Base-by-base conservation (phyloP, 2,113 vertebrate genomes). In the Galemys pyrenaicus region DNA sequence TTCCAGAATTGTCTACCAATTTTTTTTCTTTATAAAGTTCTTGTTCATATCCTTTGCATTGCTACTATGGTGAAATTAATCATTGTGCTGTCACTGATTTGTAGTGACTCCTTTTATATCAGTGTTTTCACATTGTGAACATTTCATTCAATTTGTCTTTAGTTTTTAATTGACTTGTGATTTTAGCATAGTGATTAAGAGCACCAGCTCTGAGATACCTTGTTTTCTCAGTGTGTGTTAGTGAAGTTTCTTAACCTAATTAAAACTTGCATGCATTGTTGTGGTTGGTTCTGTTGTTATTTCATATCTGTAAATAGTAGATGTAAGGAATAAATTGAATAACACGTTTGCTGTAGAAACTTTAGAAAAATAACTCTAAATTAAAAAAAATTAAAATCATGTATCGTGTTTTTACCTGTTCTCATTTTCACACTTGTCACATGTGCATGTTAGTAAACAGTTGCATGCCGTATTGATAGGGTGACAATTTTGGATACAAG, bases 151-250 rank as follows among this genome's bases (percentile, higher is more conserved):
- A 16, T 82, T 80, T 92, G 4, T 70, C 20, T 85, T 84, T 89
- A 46, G 35, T 68, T 89, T 92, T 58, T 70, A 90, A 87, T 87
- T 82, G 68, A 12, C 32, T 81, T 70, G 73, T 56, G 51, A 64
- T 81, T 94, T 60, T 73, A 92, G 56, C n/a, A 15, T 39, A 9
- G 20, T 75, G 46, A 73, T 92, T 92, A 81, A 67, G 22, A 54
- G 20, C 26, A 54, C 10, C 5, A 16, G 30, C 37, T 70, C 81
- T 54, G 80, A 39, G 41, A 70, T 10, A 26, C 37, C 58, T 46
- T 30, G 85, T 89, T 68, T 49, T 46, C 73, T 74, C 65, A 24
- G 13, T 62, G 37, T 46, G 28, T 19, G 60, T 80, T 13, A 60
- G 41, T 74, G 39, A 80, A 26, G 17, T 96, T 78, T 44, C 54